Conservation (phyloP, 2,113 vertebrate genomes). For the Dipodomys merriami region DNA sequence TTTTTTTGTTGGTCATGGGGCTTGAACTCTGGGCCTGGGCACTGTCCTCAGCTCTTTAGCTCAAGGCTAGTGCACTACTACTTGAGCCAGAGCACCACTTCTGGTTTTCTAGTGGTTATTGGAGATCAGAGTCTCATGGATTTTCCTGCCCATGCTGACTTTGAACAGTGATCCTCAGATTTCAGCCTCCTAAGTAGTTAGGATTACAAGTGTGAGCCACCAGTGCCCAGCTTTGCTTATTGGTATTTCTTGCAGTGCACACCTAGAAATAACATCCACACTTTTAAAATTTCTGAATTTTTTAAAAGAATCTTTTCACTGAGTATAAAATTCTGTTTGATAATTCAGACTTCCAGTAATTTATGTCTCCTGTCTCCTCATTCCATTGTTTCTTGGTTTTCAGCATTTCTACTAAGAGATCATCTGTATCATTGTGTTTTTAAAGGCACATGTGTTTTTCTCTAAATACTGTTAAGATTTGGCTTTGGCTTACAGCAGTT, state of each 20-base stretch:
- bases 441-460: not conserved
- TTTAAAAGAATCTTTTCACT: slow-evolving; percentile 4
- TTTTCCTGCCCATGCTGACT: too few relatives aligned
- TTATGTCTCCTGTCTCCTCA: not conserved
- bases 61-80: too few relatives aligned
- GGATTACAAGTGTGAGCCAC: too few relatives aligned
- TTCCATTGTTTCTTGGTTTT: not conserved
- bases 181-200: too few relatives aligned
- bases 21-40: too few relatives aligned
- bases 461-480: not conserved
- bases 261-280: slow-evolving; percentile 14
- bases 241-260: not conserved
- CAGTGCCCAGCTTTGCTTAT: not conserved
- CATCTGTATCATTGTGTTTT: not conserved
- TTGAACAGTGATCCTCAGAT: too few relatives aligned
- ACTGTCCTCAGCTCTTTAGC: too few relatives aligned
- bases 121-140: too few relatives aligned
- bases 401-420: slow-evolving; percentile 15
- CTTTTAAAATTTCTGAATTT: slow-evolving; percentile 10
- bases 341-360: not conserved
- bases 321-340: not conserved
- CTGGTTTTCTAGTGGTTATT: too few relatives aligned
- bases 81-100: too few relatives aligned
- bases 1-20: not conserved
- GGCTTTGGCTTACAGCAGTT: slow-evolving; percentile 36